Percentiles rank a stretch among this genome's conserved stretches.
phyloP scores from a whole-genome alignment of 2,797 vertebrate species.

The Ceryle rudis region DNA sequence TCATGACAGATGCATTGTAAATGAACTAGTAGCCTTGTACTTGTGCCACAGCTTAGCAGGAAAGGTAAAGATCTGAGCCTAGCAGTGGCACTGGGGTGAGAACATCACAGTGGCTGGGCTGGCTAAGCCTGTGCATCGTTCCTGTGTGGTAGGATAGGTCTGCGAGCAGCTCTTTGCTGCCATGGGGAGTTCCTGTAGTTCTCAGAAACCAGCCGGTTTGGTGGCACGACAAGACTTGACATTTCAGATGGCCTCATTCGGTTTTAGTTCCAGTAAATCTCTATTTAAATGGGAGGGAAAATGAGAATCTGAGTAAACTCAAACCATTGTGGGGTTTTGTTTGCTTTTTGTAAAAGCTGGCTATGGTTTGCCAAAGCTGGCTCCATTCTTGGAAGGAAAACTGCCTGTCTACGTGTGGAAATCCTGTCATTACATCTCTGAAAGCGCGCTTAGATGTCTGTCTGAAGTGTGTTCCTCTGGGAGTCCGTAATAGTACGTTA shows the following conservation, averaged over 20 bases:
- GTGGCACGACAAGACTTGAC: not conserved
- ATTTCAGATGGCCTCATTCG: not conserved
- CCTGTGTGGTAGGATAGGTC: not conserved
- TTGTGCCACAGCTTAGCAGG: slow-evolving; percentile 9
- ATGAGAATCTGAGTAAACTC: not conserved
- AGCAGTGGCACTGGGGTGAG: not conserved
- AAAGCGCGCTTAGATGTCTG: not conserved
- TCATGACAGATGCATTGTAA: slow-evolving; percentile 42
- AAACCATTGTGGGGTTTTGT: accelerated
- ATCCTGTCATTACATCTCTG: not conserved
- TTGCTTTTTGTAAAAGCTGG: not conserved
- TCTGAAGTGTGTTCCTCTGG: not conserved
- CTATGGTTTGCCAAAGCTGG: not conserved
- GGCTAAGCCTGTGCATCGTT: not conserved
- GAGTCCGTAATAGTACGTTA: not conserved
- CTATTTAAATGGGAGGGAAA: not conserved
- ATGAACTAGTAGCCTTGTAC: slow-evolving; percentile 2
- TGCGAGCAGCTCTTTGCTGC: not conserved
- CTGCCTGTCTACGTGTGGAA: accelerated
- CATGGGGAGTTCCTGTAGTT: not conserved
- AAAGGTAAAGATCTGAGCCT: not conserved
- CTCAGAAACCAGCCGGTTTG: accelerated
- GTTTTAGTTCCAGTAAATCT: not conserved
- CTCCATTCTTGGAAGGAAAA: not conserved
- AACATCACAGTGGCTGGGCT: accelerated